Percentiles rank a stretch among this genome's conserved stretches.
phyloP scores from a whole-genome alignment of 2,888 invertebrate species.

The Plagiodera versicolora region DNA sequence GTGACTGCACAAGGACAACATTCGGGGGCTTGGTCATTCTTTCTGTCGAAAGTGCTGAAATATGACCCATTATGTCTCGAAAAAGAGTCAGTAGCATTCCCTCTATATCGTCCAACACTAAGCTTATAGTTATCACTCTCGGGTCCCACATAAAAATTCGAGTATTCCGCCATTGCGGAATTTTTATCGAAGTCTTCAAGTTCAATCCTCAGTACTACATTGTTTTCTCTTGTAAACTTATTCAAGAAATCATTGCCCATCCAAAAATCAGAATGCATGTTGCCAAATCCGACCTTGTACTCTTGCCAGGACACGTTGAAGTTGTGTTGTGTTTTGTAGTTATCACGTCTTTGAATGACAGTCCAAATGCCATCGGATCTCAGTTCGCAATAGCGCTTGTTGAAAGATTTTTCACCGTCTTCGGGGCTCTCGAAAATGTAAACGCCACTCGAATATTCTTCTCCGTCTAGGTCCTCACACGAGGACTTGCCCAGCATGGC shows the following conservation, averaged over 20 bases:
- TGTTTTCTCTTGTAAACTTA: constrained; percentile 52
- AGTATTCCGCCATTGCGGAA: constrained; percentile 59
- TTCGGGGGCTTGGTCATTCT: constrained; percentile 57
- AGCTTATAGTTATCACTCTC: constrained; percentile 56
- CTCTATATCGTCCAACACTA: constrained; percentile 56
- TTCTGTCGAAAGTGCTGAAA: constrained; percentile 57
- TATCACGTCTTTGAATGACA: constrained; percentile 57
- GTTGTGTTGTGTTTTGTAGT: constrained; percentile 52
- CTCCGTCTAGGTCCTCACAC: constrained; percentile 52
- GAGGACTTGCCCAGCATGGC: constrained; percentile 41
- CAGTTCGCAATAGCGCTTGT: constrained; percentile 57
- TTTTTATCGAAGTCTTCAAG: constrained; percentile 57
- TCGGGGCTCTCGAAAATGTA: constrained; percentile 45
- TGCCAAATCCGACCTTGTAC: constrained; percentile 63
- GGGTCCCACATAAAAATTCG: constrained; percentile 43
- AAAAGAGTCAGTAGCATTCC: constrained; percentile 60
- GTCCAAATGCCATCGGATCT: constrained; percentile 59
- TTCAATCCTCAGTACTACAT: constrained; percentile 57
- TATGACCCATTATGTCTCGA: constrained; percentile 57
- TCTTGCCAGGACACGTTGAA: constrained; percentile 61
- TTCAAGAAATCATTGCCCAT: constrained; percentile 62
- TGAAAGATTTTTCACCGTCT: constrained; percentile 49
- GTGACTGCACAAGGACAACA: constrained; percentile 60
- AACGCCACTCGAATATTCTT: constrained; percentile 52
- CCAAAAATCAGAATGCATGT: constrained; percentile 61